Evolutionary conservation across 2,797 vertebrate species (phyloP).

Genomic region (Capromys pilorides): DNA sequence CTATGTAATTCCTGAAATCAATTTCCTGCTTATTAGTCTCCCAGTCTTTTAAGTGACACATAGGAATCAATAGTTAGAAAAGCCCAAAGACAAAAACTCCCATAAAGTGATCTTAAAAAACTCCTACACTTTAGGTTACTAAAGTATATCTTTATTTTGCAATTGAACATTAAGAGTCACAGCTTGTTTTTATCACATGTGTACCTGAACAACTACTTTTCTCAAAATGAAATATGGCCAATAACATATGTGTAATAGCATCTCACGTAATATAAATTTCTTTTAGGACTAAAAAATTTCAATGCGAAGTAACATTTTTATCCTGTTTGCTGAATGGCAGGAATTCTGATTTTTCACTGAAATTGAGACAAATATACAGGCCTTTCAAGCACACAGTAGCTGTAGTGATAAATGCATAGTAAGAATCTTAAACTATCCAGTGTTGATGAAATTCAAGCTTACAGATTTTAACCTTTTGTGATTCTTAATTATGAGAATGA

Average conservation of each 20-base stretch:
- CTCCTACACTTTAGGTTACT: conserved; percentile 83
- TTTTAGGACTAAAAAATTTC: conserved; percentile 85
- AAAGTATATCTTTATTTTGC: conserved; percentile 89
- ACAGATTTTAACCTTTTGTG: conserved; percentile 73
- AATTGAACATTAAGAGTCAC: conserved; percentile 87
- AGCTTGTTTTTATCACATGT: conserved; percentile 86
- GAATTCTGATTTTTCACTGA: conserved; percentile 82
- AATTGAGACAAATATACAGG: conserved; percentile 84
- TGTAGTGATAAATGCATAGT: conserved; percentile 82
- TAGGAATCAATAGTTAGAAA: conserved; percentile 6
- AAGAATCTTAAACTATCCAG: conserved; percentile 84
- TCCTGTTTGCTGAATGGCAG: conserved; percentile 83
- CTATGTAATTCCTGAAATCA: conserved; percentile 21
- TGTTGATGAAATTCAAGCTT: conserved; percentile 86
- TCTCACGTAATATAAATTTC: conserved; percentile 85
- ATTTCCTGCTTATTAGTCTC: background rate
- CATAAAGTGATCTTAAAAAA: conserved; percentile 33
- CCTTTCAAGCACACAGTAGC: conserved; percentile 85
- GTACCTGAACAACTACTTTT: conserved; percentile 87
- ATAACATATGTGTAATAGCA: conserved; percentile 85
- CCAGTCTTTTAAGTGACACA: background rate
- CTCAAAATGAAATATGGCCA: conserved; percentile 87
- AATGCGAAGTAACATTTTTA: conserved; percentile 84
- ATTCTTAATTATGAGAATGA: conserved; percentile 61
- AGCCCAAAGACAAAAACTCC: conserved; percentile 37